Evolutionary conservation across 2,888 invertebrate species (phyloP).

Genomic region (Philereme transversata): DNA sequence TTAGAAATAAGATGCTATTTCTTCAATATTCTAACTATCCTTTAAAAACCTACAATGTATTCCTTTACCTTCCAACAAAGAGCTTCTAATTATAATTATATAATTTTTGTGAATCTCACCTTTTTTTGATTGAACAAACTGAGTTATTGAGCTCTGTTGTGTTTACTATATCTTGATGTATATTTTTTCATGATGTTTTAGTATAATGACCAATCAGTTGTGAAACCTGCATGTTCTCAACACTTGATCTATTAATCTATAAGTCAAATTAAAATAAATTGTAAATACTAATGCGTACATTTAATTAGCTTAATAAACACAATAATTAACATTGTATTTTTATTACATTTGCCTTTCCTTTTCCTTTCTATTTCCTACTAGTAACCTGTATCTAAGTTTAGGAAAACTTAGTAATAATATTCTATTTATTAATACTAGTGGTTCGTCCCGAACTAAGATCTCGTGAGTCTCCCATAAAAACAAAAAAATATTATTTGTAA

Average conservation of each 20-base stretch:
- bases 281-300: conserved; percentile 51
- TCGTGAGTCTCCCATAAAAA: too few species aligned
- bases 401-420: too few species aligned
- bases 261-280: conserved; percentile 41
- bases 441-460: too few species aligned
- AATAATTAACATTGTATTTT: conserved; percentile 32
- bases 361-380: neutral
- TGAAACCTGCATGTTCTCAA: conserved; percentile 30
- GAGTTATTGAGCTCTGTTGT: neutral
- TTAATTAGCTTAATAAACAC: conserved; percentile 70
- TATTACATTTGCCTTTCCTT: neutral
- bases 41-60: neutral
- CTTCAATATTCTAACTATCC: conserved; percentile 20
- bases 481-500: too few species aligned
- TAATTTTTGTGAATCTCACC: neutral
- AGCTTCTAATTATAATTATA: neutral
- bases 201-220: conserved; percentile 33
- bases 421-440: too few species aligned
- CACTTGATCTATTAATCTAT: conserved; percentile 16
- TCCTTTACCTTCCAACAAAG: conserved; percentile 2
- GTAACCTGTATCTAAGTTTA: neutral
- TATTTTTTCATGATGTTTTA: conserved; percentile 1
- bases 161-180: neutral
- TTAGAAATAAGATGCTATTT: conserved; percentile 55
- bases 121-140: neutral